Percentiles rank a stretch among this genome's conserved stretches.
These are phyloP conservation scores for Pseudochirops cupreus DNA, from an alignment of 2,797 vertebrate genomes.

Conservation along the genomic window DNA sequence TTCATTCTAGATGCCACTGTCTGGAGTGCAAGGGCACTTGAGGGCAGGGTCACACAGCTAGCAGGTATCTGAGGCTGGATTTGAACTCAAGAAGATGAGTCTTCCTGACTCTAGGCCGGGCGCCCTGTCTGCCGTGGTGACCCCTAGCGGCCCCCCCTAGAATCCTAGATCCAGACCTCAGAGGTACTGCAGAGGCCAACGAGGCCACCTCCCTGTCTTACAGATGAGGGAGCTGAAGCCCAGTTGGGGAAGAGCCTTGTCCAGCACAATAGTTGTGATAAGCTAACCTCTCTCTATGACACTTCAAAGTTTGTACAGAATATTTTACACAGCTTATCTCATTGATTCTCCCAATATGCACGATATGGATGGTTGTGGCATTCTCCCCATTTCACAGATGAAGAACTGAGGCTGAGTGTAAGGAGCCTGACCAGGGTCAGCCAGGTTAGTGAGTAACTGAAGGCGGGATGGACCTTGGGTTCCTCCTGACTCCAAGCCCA, in stretches of 20 bases:
- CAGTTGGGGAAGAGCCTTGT: neutral
- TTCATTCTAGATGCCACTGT: neutral
- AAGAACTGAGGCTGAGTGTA: neutral
- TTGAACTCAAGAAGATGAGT: neutral
- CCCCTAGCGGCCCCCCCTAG: neutral
- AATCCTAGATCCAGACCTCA: neutral
- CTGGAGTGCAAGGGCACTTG: neutral
- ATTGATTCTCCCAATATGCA: neutral
- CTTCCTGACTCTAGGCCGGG: too few species aligned
- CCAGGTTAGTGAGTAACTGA: neutral
- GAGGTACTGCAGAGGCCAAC: too few species aligned
- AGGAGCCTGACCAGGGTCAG: neutral
- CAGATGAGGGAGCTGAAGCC: neutral
- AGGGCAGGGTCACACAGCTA: neutral
- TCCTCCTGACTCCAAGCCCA: too few species aligned
- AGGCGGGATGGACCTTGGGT: neutral
- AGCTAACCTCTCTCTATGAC: too few species aligned
- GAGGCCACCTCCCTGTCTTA: neutral
- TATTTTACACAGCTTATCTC: neutral
- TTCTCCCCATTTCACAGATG: neutral
- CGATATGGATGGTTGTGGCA: neutral
- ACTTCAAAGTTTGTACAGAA: too few species aligned
- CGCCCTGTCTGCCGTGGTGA: rapidly evolving
- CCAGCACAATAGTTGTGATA: too few species aligned
- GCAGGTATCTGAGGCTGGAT: neutral